These are phyloP conservation scores for Lasioglossum marginatum DNA, from an alignment of 2,888 invertebrate species.

Conservation along the genomic window DNA sequence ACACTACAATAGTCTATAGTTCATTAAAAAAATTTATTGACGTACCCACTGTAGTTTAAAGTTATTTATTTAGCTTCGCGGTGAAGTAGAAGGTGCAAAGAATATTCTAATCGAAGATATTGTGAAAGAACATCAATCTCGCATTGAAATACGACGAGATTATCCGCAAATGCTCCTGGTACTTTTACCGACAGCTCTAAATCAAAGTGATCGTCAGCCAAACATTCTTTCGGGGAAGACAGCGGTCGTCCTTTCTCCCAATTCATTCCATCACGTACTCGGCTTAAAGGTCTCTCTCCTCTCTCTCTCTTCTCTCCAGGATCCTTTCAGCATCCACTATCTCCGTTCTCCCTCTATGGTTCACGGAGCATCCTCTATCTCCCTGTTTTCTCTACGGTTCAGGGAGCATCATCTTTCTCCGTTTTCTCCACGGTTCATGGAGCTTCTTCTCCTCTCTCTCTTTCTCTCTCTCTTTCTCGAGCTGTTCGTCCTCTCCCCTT, in stretches of 20 bases:
- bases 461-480: conserved; percentile 18
- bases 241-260: conserved; percentile 38
- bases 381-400: neutral
- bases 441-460: conserved; percentile 3
- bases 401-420: conserved; percentile 6
- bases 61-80: too few species aligned
- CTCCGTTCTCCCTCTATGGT: conserved; percentile 3
- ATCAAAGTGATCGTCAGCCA: neutral
- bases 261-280: conserved; percentile 43
- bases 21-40: too few species aligned
- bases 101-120: neutral
- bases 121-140: neutral
- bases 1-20: too few species aligned
- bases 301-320: neutral
- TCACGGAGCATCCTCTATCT: neutral
- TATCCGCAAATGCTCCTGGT: neutral
- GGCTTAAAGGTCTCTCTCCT: conserved; percentile 16
- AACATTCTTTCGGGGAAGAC: conserved; percentile 3
- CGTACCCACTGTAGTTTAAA: too few species aligned
- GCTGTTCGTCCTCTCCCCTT: conserved; percentile 42
- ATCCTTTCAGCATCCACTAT: neutral
- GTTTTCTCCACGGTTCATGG: neutral
- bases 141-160: neutral
- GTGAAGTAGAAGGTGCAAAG: too few species aligned
- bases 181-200: neutral